phyloP scores from a whole-genome alignment of 2,113 vertebrate genomes.

The Tor tambroides region DNA sequence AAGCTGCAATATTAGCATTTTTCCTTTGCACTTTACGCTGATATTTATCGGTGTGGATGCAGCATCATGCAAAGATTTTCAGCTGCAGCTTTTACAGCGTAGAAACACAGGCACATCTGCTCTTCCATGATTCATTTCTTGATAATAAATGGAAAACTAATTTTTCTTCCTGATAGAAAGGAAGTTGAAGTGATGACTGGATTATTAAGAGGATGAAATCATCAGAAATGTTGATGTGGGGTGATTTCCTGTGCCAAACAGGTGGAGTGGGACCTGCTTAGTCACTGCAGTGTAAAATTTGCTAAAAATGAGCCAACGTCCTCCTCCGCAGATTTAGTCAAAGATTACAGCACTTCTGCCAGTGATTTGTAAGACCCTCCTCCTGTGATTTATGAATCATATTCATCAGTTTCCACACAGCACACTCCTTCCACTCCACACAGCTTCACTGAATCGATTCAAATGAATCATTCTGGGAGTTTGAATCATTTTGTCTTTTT shows the following conservation, averaged over 20 bases:
- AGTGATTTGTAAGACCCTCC: not conserved
- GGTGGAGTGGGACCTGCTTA: conserved; percentile 7
- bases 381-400: not conserved
- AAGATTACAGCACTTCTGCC: not conserved
- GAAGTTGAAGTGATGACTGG: not conserved
- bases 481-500: not conserved
- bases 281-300: not conserved
- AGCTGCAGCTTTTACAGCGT: too few relatives aligned
- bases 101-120: too few relatives aligned
- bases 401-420: not conserved
- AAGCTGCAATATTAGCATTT: too few relatives aligned
- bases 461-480: not conserved
- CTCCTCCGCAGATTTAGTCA: not conserved
- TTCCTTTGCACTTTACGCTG: too few relatives aligned
- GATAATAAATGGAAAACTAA: too few relatives aligned
- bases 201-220: not conserved
- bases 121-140: too few relatives aligned
- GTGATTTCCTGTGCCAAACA: not conserved
- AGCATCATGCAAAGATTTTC: not conserved
- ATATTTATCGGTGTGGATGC: too few relatives aligned
- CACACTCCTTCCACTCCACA: not conserved
- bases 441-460: not conserved
- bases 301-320: not conserved
- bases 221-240: not conserved
- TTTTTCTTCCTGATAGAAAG: not conserved